Evolutionary conservation across 2,888 invertebrate species (phyloP), one percentile per base, ranked within the genome.

Genomic region (Drosophila anceps): DNA sequence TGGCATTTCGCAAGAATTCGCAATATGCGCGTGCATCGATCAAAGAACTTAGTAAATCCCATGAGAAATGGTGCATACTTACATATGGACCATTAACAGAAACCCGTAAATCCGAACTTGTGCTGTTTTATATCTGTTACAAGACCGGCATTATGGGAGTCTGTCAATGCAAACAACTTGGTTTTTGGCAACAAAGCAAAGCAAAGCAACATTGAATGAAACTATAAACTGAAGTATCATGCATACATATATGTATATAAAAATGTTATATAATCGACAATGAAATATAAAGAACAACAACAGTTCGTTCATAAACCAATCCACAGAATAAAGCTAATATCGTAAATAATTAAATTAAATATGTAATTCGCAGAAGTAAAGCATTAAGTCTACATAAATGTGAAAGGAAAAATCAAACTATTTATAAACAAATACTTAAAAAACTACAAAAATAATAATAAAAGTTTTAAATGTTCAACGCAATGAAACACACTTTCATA

Each of bases 61-160:
- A 54, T 54, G 54, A 70, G 37, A 44, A 89, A 88, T 91, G 92
- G 91, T 92, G 92, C 91, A 91, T 91, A 91, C 89, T 88, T 71
- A 88, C 76, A 84, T 92, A 92, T 92, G 93, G 93, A 92, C 92
- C 93, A 93, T 93, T 93, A 93, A 92, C 93, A 92, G 93, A 92
- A 93, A 93, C 93, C 93, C 93, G 93, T 93, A 93, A 93, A 93
- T 93, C 93, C 93, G 93, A 93, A 93, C 93, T 93, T 93, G 93
- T 93, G 93, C 93, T 93, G 82, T 84, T 92, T 81, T 84, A 85
- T 90, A 91, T 82, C 85, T 85, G 92, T 92, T 92, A 91, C 93
- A 93, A 93, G 93, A 91, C 91, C 93, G 93, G 92, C 91, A 89
- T 92, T 93, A 93, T 93, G 93, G 93, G 93, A 92, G 92, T 93